Evolutionary conservation across 2,113 vertebrate species (phyloP).

Genomic region (Brachirus orientalis): DNA sequence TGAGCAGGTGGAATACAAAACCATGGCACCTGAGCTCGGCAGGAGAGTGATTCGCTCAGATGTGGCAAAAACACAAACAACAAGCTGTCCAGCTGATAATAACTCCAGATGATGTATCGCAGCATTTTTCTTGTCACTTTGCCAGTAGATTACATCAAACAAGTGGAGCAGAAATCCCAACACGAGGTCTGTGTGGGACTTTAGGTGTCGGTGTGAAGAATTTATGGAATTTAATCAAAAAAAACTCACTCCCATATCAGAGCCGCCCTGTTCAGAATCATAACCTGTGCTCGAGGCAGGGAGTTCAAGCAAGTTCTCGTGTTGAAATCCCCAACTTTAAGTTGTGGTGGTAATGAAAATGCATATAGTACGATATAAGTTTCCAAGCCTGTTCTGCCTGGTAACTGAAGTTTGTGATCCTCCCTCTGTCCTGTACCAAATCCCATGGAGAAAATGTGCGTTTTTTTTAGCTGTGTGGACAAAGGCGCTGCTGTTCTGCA

Average conservation of each 20-base stretch:
- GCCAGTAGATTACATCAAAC: background rate
- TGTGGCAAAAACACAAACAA: background rate
- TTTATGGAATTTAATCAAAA: background rate
- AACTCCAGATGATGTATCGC: background rate
- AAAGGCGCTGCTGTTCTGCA: no score
- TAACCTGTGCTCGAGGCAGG: no score
- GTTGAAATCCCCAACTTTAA: no score
- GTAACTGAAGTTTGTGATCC: no score
- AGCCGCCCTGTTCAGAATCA: background rate
- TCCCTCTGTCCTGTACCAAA: no score
- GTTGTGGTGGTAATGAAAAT: no score
- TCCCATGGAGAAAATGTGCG: no score
- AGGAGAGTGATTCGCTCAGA: no score
- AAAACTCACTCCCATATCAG: background rate
- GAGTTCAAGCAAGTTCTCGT: no score
- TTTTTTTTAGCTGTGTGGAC: no score
- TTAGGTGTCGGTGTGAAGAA: background rate
- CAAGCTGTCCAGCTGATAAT: background rate
- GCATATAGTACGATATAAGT: no score
- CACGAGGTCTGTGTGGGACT: background rate
- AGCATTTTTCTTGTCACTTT: background rate
- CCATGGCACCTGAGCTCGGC: background rate
- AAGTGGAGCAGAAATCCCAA: background rate
- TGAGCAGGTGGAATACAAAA: background rate
- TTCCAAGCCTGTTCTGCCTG: no score